A percentile compares a stretch with the other conserved stretches of the same genome.
phyloP scores from a whole-genome alignment of 2,113 vertebrate genomes.

The Mugil cephalus region DNA sequence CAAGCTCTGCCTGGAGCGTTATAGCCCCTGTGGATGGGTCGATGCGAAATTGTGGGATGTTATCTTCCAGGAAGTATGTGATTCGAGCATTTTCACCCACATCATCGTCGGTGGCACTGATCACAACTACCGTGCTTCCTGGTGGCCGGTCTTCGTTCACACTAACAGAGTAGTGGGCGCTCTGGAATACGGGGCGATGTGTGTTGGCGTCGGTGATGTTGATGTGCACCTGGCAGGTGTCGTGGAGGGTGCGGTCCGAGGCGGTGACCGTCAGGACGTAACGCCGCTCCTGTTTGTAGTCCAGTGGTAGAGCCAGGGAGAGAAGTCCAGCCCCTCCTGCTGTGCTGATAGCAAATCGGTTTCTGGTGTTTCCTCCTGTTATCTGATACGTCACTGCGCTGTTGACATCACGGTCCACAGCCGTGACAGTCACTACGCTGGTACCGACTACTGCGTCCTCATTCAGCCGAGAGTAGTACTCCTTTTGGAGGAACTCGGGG shows the following conservation, averaged over 20 bases:
- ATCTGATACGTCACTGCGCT: conserved; percentile 98
- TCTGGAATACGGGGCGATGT: conserved; percentile 96
- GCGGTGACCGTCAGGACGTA: conserved; percentile 95
- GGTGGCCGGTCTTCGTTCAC: conserved; percentile 94
- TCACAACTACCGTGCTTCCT: conserved; percentile 95
- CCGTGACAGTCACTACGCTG: conserved; percentile 93
- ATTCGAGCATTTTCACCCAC: conserved; percentile 97
- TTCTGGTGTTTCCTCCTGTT: conserved; percentile 95
- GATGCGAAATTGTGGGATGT: conserved; percentile 96
- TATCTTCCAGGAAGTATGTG: conserved; percentile 95
- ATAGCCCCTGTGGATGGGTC: conserved; percentile 92
- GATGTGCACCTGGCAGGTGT: conserved; percentile 95
- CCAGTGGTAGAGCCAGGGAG: conserved; percentile 92
- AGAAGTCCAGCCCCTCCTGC: conserved; percentile 92
- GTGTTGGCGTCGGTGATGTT: conserved; percentile 99
- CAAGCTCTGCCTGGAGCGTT: conserved; percentile 93
- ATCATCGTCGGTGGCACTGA: conserved; percentile 96
- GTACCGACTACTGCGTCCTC: conserved; percentile 95
- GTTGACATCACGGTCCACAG: conserved; percentile 95
- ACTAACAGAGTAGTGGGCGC: conserved; percentile 94
- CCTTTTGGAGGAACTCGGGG: conserved; percentile 95
- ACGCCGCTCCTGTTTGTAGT: conserved; percentile 98
- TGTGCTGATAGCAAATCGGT: conserved; percentile 96
- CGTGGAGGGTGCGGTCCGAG: conserved; percentile 95
- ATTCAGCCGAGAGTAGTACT: conserved; percentile 94